Evolutionary conservation across 2,888 invertebrate genomes (phyloP).

Genomic region (Carabus problematicus): DNA sequence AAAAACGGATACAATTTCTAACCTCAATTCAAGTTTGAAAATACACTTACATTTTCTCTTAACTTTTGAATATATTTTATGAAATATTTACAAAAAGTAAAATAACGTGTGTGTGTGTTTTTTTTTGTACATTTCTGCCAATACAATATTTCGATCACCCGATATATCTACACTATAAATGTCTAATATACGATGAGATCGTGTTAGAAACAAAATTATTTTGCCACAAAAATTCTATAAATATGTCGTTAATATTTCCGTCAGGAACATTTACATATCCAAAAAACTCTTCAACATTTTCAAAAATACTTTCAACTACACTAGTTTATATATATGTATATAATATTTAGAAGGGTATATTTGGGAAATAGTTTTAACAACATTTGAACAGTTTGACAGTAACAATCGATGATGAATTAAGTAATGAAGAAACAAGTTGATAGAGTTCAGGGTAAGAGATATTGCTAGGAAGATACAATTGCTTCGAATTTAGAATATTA

Average conservation of each 20-base stretch:
- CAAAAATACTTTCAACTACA: conserved; percentile 39
- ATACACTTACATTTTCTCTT: too few species aligned
- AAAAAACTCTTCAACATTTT: conserved; percentile 42
- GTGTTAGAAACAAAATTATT: too few species aligned
- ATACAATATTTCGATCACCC: too few species aligned
- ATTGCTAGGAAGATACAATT: conserved; percentile 58
- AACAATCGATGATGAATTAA: conserved; percentile 30
- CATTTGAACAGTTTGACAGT: conserved; percentile 31
- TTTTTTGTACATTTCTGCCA: too few species aligned
- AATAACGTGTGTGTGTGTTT: too few species aligned
- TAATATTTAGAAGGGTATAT: conserved; percentile 31
- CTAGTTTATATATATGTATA: conserved; percentile 25
- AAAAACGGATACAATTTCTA: too few species aligned
- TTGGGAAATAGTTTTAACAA: conserved; percentile 29
- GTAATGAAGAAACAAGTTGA: neutral
- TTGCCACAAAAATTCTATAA: too few species aligned
- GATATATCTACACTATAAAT: too few species aligned
- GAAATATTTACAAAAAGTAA: too few species aligned
- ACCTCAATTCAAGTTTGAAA: too few species aligned
- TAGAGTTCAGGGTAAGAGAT: conserved; percentile 40
- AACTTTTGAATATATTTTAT: too few species aligned
- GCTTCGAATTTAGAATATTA: conserved; percentile 60
- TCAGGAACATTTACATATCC: conserved; percentile 41
- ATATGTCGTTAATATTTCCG: conserved; percentile 6
- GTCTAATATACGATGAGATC: too few species aligned